Evolutionary conservation across 2,888 invertebrate species (phyloP), one percentile per base, ranked within the genome.

Genomic region (Toxonevra muliebris): DNA sequence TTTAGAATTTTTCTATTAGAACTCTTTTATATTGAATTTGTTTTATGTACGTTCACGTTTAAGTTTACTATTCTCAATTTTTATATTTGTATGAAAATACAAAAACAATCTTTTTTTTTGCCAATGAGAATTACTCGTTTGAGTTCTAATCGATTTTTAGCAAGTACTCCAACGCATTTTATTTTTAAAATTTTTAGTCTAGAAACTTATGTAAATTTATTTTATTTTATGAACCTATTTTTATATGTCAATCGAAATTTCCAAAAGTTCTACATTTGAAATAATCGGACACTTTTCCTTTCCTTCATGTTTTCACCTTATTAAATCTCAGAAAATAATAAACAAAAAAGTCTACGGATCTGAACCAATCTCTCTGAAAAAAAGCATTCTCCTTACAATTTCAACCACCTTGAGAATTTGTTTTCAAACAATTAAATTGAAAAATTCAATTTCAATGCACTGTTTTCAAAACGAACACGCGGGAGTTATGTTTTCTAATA

Each of bases 321-420:
- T 62, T 53, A 43, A 43, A 53, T 42, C 60, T 20, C 48, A 13
- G 12, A 48, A 13, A 57, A 52, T 58, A 43, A 9, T 59, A 59
- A 15, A 11, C 13, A 50, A 11, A n/a, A 54, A n/a, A 20, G 7
- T 41, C 53, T 4, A 43, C 57, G 77, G 82, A 82, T 82, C 82
- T 83, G 83, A 79, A 77, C 73, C 82, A 82, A 81, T 81, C 78
- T 81, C 30, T 30, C n/a, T n/a, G n/a, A 30, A 79, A 78, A 75
- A 75, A 77, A 82, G 83, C 82, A 82, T 80, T 83, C 79, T 79
- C 77, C 79, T 78, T 79, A 83, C 82, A 81, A 80, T 82, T 82
- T 81, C 82, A 80, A 82, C 77, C 82, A 79, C 80, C 78, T 75
- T 74, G 48, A 75, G 67, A n/a, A n/a, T n/a, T n/a, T n/a, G n/a